phyloP scores from a whole-genome alignment of 2,113 vertebrate species.

The Acanthochromis polyacanthus region DNA sequence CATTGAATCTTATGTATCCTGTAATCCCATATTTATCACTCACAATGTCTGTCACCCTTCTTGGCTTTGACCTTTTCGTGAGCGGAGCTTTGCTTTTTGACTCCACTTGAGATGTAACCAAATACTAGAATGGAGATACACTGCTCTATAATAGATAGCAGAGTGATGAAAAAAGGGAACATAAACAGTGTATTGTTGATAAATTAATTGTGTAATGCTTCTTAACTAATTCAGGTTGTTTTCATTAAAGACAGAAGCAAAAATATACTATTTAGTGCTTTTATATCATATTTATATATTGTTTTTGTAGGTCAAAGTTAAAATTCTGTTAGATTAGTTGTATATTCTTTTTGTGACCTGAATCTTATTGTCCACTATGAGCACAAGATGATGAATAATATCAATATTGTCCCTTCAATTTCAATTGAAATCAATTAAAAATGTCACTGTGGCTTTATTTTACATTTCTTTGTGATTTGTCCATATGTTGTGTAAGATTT shows the following conservation, averaged over 20 bases:
- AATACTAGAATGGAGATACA: not conserved
- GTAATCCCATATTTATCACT: conserved; percentile 41
- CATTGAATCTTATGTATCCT: conserved; percentile 29
- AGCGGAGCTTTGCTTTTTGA: not conserved
- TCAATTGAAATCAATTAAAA: too few species aligned
- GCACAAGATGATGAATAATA: too few species aligned
- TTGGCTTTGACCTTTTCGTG: conserved; percentile 14
- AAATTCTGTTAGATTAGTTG: too few species aligned
- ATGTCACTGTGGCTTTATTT: too few species aligned
- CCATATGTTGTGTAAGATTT: too few species aligned
- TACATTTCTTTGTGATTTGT: too few species aligned
- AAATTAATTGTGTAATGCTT: not conserved
- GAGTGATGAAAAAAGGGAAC: not conserved
- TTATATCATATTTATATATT: not conserved
- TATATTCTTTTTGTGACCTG: not conserved
- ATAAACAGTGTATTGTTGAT: not conserved
- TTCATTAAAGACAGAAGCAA: not conserved
- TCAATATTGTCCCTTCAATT: too few species aligned
- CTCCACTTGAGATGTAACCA: not conserved
- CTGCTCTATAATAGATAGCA: not conserved
- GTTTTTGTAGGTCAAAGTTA: too few species aligned
- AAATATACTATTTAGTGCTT: not conserved
- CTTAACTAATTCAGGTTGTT: not conserved
- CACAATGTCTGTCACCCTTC: conserved; percentile 2
- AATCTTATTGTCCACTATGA: not conserved